phyloP scores from a whole-genome alignment of 2,113 vertebrate species.

The Lipotes vexillifer region DNA sequence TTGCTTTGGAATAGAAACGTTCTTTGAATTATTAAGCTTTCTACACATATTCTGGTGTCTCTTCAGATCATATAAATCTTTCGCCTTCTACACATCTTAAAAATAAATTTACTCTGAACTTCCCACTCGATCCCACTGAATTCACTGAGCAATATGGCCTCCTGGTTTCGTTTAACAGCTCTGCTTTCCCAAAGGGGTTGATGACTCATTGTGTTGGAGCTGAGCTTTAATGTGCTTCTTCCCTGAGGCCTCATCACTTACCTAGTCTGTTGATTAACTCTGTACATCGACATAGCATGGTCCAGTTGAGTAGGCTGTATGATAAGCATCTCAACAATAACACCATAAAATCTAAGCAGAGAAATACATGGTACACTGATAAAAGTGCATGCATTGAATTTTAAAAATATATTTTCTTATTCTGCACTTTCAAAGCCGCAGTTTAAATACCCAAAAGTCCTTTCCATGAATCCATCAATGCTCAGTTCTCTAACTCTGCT shows the following conservation, averaged over 20 bases:
- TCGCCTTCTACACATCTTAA: slow-evolving; percentile 2
- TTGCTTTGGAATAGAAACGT: slow-evolving; percentile 18
- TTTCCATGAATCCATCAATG: slow-evolving; percentile 56
- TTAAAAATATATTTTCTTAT: background rate
- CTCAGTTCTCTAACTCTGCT: slow-evolving; percentile 64
- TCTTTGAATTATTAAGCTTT: slow-evolving; percentile 40
- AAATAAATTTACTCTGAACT: slow-evolving; percentile 45
- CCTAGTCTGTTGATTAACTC: slow-evolving; percentile 32
- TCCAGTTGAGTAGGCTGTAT: background rate
- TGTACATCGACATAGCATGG: background rate
- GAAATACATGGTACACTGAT: background rate
- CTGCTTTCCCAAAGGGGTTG: slow-evolving; percentile 4
- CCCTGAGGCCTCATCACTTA: background rate
- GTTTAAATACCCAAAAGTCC: slow-evolving; percentile 7
- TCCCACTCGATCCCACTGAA: background rate
- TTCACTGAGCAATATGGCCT: background rate
- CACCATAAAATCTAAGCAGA: background rate
- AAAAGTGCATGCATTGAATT: background rate
- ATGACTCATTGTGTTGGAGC: background rate
- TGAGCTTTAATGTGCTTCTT: background rate
- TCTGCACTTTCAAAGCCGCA: background rate
- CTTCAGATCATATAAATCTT: too few species aligned
- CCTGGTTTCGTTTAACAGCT: slow-evolving; percentile 22
- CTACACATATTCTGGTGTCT: background rate
- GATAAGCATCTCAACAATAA: background rate